Evolutionary conservation across 2,113 vertebrate species (phyloP).

Genomic region (Azemiops feae): DNA sequence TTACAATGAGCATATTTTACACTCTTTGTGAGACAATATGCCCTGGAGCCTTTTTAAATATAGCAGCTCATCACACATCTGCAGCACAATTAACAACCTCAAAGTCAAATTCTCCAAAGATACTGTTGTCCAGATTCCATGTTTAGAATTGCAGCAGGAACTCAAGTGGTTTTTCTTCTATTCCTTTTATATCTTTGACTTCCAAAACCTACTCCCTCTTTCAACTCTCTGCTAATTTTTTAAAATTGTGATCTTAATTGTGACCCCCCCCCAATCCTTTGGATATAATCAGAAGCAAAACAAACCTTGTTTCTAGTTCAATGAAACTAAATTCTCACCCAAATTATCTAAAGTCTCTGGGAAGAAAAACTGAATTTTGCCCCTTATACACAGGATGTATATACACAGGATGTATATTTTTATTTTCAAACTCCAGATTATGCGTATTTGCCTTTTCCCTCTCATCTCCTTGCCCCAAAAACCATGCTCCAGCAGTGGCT

Average conservation of each 20-base stretch:
- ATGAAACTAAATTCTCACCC: neutral
- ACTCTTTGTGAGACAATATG: constrained; percentile 55
- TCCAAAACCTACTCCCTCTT: neutral
- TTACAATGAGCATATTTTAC: constrained; percentile 60
- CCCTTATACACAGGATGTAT: neutral
- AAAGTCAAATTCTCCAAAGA: constrained; percentile 50
- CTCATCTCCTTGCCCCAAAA: neutral
- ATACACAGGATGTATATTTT: neutral
- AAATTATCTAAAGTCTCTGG: neutral
- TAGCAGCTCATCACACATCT: constrained; percentile 2
- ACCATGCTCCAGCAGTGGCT: neutral
- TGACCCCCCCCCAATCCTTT: neutral
- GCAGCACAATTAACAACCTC: constrained; percentile 33
- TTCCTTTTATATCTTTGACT: constrained; percentile 29
- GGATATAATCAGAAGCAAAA: neutral
- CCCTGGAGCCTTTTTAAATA: constrained; percentile 54
- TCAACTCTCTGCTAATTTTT: neutral
- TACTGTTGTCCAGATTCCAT: constrained; percentile 24
- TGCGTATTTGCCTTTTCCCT: neutral
- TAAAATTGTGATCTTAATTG: neutral
- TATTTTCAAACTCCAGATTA: neutral
- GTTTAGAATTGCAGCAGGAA: constrained; percentile 27
- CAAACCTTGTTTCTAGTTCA: neutral
- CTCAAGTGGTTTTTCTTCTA: neutral
- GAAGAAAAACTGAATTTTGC: neutral